phyloP scores from a whole-genome alignment of 30 jellyfish, hydroid and myxozoan species.

The Hydractinia echinata region DNA sequence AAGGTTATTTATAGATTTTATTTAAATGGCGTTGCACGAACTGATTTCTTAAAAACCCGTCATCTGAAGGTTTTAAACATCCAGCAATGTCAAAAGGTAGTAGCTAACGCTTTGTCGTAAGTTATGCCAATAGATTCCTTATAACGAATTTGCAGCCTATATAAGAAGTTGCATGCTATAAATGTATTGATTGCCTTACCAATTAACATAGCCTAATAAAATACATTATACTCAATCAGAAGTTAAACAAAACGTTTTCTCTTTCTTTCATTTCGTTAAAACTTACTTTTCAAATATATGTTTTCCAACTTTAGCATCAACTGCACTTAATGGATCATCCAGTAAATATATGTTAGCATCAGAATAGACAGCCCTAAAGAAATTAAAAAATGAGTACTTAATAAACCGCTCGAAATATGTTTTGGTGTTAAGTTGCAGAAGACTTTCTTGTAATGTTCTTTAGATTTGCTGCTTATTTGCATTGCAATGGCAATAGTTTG shows the following conservation, averaged over 20 bases:
- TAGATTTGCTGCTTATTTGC: too few species aligned
- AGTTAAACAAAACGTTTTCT: neutral
- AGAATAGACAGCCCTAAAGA: conserved; percentile 67
- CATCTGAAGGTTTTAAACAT: too few species aligned
- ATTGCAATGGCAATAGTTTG: too few species aligned
- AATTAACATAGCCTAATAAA: neutral
- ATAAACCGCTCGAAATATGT: neutral
- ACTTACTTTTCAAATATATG: conserved; percentile 62
- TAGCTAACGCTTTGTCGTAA: too few species aligned
- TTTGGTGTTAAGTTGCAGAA: too few species aligned
- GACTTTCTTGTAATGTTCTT: too few species aligned
- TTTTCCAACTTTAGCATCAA: conserved; percentile 76
- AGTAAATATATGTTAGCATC: conserved; percentile 66
- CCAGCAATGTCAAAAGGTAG: too few species aligned
- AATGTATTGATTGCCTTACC: neutral
- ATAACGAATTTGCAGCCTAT: too few species aligned
- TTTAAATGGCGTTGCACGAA: too few species aligned
- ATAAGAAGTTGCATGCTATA: neutral
- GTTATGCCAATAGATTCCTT: too few species aligned
- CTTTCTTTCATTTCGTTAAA: neutral
- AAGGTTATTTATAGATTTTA: neutral
- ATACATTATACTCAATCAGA: neutral
- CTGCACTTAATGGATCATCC: conserved; percentile 90
- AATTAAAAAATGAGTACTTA: neutral
- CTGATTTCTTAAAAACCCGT: too few species aligned